A percentile compares a stretch with the other conserved stretches of the same genome.
phyloP scores from a whole-genome alignment of 2,113 vertebrate genomes.

The Cranoglanis bouderius region DNA sequence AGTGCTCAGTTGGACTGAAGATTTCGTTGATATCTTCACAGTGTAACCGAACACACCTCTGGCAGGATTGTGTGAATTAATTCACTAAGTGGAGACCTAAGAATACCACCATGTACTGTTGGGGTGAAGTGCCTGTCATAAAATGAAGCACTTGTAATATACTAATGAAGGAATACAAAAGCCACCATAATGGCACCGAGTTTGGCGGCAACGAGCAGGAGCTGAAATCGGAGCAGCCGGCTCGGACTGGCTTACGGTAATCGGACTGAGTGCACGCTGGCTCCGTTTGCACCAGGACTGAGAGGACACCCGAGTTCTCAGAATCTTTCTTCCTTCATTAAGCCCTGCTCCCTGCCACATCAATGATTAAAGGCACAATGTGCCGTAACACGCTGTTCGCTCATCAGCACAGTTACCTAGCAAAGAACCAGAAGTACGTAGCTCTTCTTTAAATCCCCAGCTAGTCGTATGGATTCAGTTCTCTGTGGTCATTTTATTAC shows the following conservation, averaged over 20 bases:
- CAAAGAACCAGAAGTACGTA: not conserved
- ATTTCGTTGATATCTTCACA: not conserved
- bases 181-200: not conserved
- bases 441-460: not conserved
- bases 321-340: conserved; percentile 33
- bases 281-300: conserved; percentile 11
- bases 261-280: conserved; percentile 25
- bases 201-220: not conserved
- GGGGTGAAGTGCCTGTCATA: not conserved
- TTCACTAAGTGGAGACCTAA: not conserved
- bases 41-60: not conserved
- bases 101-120: not conserved
- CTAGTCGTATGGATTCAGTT: not conserved
- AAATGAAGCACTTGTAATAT: conserved; percentile 12
- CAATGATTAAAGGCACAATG: conserved; percentile 26
- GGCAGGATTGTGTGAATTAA: not conserved
- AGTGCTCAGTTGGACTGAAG: too few relatives aligned
- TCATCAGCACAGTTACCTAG: not conserved
- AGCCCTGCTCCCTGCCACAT: conserved; percentile 25
- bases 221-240: conserved; percentile 14
- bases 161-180: conserved; percentile 11
- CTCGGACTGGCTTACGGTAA: conserved; percentile 15
- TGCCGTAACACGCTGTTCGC: not conserved
- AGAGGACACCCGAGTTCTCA: conserved; percentile 43
- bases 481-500: not conserved